phyloP scores from a whole-genome alignment of 2,113 vertebrate species.

The Columbina picui region DNA sequence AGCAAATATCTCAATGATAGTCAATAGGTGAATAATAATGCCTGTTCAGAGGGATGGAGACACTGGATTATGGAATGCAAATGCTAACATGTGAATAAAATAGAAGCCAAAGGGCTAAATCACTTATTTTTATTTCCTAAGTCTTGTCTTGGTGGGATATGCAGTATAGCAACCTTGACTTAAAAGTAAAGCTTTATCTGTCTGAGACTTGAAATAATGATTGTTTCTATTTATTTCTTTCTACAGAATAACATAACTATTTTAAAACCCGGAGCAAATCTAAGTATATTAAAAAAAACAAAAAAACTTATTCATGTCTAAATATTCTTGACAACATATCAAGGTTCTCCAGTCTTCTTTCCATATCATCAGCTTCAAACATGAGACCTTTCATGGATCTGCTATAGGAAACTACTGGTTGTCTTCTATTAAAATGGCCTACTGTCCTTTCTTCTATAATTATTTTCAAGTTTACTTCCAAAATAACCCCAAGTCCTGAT shows the following conservation, averaged over 20 bases:
- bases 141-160: background rate
- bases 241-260: background rate
- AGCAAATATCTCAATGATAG: background rate
- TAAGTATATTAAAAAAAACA: background rate
- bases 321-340: background rate
- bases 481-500: background rate
- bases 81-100: background rate
- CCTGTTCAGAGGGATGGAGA: background rate
- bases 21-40: background rate
- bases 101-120: background rate
- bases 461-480: background rate
- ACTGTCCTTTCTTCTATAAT: background rate
- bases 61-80: background rate
- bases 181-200: background rate
- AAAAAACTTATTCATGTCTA: background rate
- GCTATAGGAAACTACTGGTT: background rate
- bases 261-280: background rate
- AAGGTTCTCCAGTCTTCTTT: background rate
- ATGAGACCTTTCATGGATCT: background rate
- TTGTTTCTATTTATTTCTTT: background rate
- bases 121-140: background rate
- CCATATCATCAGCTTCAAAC: background rate
- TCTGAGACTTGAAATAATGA: background rate
- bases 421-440: background rate
- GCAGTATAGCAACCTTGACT: background rate